phyloP scores from a whole-genome alignment of 2,888 invertebrate genomes.

The Augiades crinisus region DNA sequence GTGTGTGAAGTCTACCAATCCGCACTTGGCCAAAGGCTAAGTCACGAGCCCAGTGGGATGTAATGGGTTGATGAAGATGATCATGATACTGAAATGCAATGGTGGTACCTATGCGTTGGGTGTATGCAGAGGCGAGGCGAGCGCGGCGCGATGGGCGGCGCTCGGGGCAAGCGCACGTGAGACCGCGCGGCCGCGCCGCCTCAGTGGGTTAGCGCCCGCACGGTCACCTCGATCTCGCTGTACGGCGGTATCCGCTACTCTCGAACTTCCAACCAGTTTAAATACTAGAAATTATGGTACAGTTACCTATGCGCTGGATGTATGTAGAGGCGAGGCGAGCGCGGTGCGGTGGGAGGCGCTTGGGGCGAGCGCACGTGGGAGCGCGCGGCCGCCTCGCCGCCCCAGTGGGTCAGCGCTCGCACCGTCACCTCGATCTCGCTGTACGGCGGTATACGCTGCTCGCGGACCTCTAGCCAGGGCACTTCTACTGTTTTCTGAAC shows the following conservation, averaged over 20 bases:
- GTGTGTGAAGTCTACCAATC: too few relatives aligned
- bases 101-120: conserved; percentile 37
- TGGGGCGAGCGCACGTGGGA: conserved; percentile 88
- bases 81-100: too few relatives aligned
- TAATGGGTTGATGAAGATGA: too few relatives aligned
- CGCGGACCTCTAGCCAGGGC: conserved; percentile 73
- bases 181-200: conserved; percentile 84
- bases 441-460: conserved; percentile 82
- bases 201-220: conserved; percentile 93
- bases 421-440: conserved; percentile 87
- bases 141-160: conserved; percentile 88
- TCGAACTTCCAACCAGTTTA: conserved; percentile 73
- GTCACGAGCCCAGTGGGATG: too few relatives aligned
- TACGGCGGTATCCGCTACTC: conserved; percentile 82
- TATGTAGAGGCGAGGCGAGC: too few relatives aligned
- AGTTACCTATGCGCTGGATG: too few relatives aligned
- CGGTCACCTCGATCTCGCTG: conserved; percentile 85
- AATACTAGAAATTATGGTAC: too few relatives aligned
- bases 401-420: conserved; percentile 93
- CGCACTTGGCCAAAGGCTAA: too few relatives aligned
- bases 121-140: conserved; percentile 87
- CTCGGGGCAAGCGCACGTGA: conserved; percentile 88
- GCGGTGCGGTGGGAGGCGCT: too few relatives aligned
- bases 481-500: conserved; percentile 76
- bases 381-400: conserved; percentile 84